Evolutionary conservation across 2,888 invertebrate genomes (phyloP).

Genomic region (Salticus scenicus): DNA sequence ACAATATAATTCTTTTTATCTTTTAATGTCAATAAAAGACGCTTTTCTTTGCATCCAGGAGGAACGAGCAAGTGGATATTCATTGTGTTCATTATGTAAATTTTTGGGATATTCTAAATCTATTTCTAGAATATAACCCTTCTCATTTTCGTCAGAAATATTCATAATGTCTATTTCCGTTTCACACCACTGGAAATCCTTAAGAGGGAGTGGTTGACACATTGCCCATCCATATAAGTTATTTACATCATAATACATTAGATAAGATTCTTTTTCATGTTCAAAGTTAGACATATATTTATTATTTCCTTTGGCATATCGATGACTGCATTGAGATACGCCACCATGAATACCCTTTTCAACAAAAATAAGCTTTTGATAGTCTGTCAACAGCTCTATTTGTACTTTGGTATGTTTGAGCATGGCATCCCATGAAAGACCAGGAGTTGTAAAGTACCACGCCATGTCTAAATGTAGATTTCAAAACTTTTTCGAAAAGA

Average conservation of each 20-base stretch:
- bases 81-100: background rate
- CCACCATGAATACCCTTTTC: too few species aligned
- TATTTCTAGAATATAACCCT: background rate
- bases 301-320: too few species aligned
- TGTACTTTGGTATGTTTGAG: constrained; percentile 71
- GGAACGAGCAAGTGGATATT: constrained; percentile 10
- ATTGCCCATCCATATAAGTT: constrained; percentile 13
- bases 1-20: background rate
- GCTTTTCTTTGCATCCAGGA: constrained; percentile 13
- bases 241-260: background rate
- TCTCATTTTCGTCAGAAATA: background rate
- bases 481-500: constrained; percentile 15
- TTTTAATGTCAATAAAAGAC: background rate
- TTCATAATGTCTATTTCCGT: background rate
- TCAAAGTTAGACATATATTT: too few species aligned
- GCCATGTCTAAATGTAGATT: constrained; percentile 73
- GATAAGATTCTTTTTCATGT: too few species aligned
- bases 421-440: constrained; percentile 74
- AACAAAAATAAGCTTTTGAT: too few species aligned
- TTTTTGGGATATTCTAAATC: background rate
- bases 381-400: too few species aligned
- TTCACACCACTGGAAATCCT: background rate
- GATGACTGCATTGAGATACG: too few species aligned
- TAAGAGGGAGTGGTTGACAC: background rate
- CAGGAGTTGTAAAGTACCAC: constrained; percentile 71